phyloP scores from a whole-genome alignment of 92 coral and sea anemone species.

The Epizoanthus ramosus region DNA sequence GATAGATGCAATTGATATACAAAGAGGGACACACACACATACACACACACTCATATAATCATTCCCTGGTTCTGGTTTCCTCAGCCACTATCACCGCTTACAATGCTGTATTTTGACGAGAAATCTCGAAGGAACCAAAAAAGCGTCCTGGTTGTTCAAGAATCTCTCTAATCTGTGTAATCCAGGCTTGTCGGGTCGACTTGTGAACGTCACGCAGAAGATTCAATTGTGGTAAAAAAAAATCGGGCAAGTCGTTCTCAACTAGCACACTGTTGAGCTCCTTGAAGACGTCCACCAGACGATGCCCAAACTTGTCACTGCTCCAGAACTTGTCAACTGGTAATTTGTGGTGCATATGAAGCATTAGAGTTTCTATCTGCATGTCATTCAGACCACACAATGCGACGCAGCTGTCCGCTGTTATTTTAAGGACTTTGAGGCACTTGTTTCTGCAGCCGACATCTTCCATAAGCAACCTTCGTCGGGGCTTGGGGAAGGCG shows the following conservation, averaged over 20 bases:
- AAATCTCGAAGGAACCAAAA: constrained; percentile 41
- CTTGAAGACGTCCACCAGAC: constrained; percentile 62
- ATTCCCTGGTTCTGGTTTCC: not conserved
- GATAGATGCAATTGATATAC: too few relatives aligned
- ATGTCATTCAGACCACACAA: constrained; percentile 45
- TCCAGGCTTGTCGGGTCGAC: constrained; percentile 48
- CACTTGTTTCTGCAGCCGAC: constrained; percentile 69
- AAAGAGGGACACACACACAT: too few relatives aligned
- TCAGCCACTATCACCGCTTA: not conserved
- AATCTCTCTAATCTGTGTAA: constrained; percentile 44
- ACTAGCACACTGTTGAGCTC: constrained; percentile 49
- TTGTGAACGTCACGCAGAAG: constrained; percentile 65
- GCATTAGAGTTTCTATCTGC: constrained; percentile 57
- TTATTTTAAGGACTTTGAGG: constrained; percentile 55
- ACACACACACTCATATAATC: too few relatives aligned
- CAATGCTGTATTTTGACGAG: constrained; percentile 44
- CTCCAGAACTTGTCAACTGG: constrained; percentile 69
- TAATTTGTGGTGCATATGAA: constrained; percentile 56
- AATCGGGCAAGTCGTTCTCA: constrained; percentile 46
- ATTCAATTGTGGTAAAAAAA: constrained; percentile 64
- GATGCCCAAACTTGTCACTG: constrained; percentile 67
- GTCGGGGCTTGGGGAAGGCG: constrained; percentile 59
- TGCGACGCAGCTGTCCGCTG: constrained; percentile 41
- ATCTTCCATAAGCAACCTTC: constrained; percentile 45
- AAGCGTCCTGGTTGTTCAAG: constrained; percentile 54